Conservation (phyloP, 2,113 vertebrate species). For the Pygoscelis antarcticus region DNA sequence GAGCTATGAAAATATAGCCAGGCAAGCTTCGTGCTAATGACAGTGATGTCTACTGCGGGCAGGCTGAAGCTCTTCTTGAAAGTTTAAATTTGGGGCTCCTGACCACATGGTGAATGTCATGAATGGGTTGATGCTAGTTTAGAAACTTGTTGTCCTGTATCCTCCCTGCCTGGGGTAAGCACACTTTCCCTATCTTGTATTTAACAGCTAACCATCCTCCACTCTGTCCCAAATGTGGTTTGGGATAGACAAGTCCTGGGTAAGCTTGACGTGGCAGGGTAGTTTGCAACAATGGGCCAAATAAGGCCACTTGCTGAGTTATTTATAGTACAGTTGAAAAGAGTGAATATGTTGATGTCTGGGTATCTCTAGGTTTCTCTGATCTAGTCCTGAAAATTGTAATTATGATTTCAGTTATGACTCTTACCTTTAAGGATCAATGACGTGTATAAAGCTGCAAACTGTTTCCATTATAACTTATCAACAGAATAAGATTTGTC, state of each 20-base stretch:
- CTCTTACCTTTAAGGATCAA: background rate
- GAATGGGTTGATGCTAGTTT: background rate
- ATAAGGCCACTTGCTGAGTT: background rate
- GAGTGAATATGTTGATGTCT: background rate
- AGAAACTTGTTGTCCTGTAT: background rate
- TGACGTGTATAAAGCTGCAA: background rate
- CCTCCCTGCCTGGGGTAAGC: background rate
- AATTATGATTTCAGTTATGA: background rate
- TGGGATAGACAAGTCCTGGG: background rate
- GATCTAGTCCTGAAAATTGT: background rate
- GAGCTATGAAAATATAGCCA: background rate
- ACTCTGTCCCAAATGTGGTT: background rate
- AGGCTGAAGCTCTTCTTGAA: background rate
- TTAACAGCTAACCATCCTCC: background rate
- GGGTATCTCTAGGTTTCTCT: background rate
- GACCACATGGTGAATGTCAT: too few species aligned
- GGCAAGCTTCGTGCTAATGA: background rate
- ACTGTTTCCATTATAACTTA: background rate
- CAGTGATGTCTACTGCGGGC: background rate
- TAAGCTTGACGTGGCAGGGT: accelerated
- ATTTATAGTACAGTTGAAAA: background rate
- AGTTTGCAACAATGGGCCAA: background rate
- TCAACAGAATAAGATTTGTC: background rate
- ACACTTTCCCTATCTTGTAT: background rate
- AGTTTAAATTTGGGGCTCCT: background rate